A percentile compares a stretch with the other conserved stretches of the same genome.
Evolutionary conservation across 1,140 invertebrate genomes (phyloP).

Genomic region (Temnothorax longispinosus): DNA sequence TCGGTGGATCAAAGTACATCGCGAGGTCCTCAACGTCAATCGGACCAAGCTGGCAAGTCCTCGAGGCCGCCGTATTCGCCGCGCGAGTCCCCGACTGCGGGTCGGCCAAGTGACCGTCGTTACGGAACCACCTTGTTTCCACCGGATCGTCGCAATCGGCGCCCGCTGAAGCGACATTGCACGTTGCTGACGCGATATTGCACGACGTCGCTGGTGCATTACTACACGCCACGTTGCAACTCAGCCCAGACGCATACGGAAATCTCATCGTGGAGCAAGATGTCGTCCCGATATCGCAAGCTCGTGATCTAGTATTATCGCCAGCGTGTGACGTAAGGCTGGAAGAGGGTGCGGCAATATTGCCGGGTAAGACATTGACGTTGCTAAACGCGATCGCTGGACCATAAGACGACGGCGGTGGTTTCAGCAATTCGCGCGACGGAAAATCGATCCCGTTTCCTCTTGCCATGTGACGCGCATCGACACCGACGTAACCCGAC

Average conservation of each 20-base stretch:
- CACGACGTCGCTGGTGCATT: not conserved
- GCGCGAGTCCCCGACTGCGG: not conserved
- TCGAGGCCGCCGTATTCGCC: not conserved
- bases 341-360: constrained; percentile 6
- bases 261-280: not conserved
- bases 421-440: not conserved
- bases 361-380: not conserved
- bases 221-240: constrained; percentile 19
- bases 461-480: constrained; percentile 10
- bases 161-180: not conserved
- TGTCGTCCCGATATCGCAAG: constrained; percentile 30
- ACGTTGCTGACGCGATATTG: not conserved
- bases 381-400: not conserved
- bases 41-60: constrained; percentile 65
- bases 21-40: constrained; percentile 81
- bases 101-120: not conserved
- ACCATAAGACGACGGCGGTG: not conserved
- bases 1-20: constrained; percentile 36
- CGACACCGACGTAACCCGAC: constrained; percentile 4
- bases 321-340: constrained; percentile 5
- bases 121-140: not conserved
- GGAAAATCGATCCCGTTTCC: constrained; percentile 16
- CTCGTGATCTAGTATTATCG: constrained; percentile 15
- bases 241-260: constrained; percentile 1
- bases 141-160: not conserved